A percentile compares a stretch with the other conserved stretches of the same genome.
These are phyloP conservation scores for Wasmannia auropunctata DNA, from an alignment of 1,140 invertebrate species.

Conservation along the genomic window DNA sequence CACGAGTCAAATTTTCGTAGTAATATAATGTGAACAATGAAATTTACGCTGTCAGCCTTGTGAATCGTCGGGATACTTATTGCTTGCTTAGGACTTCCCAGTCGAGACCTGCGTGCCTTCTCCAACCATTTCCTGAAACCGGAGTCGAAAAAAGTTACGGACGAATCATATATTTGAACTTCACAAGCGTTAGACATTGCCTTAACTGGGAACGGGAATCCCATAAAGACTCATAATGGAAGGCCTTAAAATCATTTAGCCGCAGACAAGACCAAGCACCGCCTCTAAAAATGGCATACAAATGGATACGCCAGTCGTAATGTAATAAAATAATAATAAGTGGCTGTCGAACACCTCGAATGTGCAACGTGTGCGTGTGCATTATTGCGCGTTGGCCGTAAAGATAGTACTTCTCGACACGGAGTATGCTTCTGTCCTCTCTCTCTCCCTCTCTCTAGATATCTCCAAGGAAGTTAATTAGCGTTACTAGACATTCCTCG, in stretches of 20 bases:
- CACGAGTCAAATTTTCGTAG: slow-evolving; percentile 7
- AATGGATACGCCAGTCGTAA: slow-evolving; percentile 36
- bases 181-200: slow-evolving; percentile 33
- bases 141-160: slow-evolving; percentile 44
- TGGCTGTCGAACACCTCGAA: slow-evolving; percentile 5
- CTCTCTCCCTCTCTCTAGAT: not conserved
- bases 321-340: slow-evolving; percentile 63
- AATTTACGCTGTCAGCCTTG: slow-evolving; percentile 44
- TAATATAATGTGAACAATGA: slow-evolving; percentile 55
- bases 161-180: slow-evolving; percentile 54
- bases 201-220: slow-evolving; percentile 34
- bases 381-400: not conserved
- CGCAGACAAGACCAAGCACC: not conserved
- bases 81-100: slow-evolving; percentile 67
- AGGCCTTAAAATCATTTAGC: slow-evolving; percentile 57
- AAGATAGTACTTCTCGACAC: slow-evolving; percentile 8
- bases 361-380: not conserved
- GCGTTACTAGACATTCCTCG: not conserved
- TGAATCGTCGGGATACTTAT: slow-evolving; percentile 44
- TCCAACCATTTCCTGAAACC: slow-evolving; percentile 43
- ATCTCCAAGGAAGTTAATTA: not conserved
- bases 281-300: slow-evolving; percentile 52
- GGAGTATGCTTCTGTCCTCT: not conserved
- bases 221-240: slow-evolving; percentile 64
- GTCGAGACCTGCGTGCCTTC: not conserved